phyloP scores from a whole-genome alignment of 2,797 vertebrate species.

The Cygnus olor region DNA sequence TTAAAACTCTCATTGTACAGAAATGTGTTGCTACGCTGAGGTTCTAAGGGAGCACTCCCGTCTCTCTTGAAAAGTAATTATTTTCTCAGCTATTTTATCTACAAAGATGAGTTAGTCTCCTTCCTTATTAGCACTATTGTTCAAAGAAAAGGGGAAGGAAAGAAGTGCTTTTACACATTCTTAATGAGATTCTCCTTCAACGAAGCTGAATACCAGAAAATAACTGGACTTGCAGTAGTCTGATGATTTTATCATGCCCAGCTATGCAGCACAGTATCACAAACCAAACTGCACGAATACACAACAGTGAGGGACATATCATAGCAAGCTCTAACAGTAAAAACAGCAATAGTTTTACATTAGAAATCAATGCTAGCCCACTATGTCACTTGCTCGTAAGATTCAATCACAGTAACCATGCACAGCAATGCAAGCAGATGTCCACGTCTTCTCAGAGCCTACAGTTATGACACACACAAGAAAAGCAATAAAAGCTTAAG shows the following conservation, averaged over 20 bases:
- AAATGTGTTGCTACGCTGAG: neutral
- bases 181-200: neutral
- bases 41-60: neutral
- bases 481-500: neutral
- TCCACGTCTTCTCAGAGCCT: neutral
- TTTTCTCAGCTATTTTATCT: neutral
- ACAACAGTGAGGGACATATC: neutral
- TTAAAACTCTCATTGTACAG: neutral
- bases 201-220: neutral
- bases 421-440: neutral
- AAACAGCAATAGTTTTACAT: neutral
- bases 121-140: neutral
- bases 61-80: neutral
- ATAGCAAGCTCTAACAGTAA: neutral
- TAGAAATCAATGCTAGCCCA: neutral
- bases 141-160: neutral
- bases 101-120: neutral
- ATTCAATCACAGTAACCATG: neutral
- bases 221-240: neutral
- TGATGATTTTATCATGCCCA: neutral
- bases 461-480: accelerated
- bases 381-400: accelerated
- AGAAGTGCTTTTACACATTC: neutral
- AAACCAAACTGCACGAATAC: accelerated
- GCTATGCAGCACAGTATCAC: neutral